Evolutionary conservation across 1,140 invertebrate genomes (phyloP).

Genomic region (Drosophila paulistorum): DNA sequence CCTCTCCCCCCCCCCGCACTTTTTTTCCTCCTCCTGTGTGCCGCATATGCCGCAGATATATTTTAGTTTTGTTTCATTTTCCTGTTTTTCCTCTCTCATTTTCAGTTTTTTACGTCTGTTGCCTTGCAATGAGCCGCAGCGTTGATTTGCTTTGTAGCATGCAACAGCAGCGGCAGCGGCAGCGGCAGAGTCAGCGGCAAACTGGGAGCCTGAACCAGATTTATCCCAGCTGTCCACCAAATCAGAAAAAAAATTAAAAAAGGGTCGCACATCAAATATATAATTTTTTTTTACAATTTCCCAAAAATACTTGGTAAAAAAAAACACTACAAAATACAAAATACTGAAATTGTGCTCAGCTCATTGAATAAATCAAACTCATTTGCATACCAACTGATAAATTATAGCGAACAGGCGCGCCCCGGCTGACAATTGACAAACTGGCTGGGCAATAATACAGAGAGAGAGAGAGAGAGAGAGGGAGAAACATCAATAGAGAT

Average conservation of each 20-base stretch:
- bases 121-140: slow-evolving; percentile 82
- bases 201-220: slow-evolving; percentile 47
- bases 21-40: slow-evolving; percentile 16
- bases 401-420: slow-evolving; percentile 65
- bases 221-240: slow-evolving; percentile 57
- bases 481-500: background rate
- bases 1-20: background rate
- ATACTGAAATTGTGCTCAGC: slow-evolving; percentile 66
- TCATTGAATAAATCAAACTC: slow-evolving; percentile 82
- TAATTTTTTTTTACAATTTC: slow-evolving; percentile 42
- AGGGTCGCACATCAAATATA: slow-evolving; percentile 49
- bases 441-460: slow-evolving; percentile 38
- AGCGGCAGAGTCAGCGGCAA: slow-evolving; percentile 3
- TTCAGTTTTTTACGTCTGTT: slow-evolving; percentile 80
- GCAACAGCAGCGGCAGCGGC: slow-evolving; percentile 38
- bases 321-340: slow-evolving; percentile 12
- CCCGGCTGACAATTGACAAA: slow-evolving; percentile 69
- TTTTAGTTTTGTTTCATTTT: slow-evolving; percentile 50
- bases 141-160: slow-evolving; percentile 68
- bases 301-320: slow-evolving; percentile 7
- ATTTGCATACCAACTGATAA: slow-evolving; percentile 81
- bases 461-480: background rate
- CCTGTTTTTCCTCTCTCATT: slow-evolving; percentile 26
- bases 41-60: slow-evolving; percentile 70
- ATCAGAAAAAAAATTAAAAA: slow-evolving; percentile 48